Percentiles rank a stretch among this genome's conserved stretches.
phyloP scores from a whole-genome alignment of 2,113 vertebrate genomes.

The Strix aluco region DNA sequence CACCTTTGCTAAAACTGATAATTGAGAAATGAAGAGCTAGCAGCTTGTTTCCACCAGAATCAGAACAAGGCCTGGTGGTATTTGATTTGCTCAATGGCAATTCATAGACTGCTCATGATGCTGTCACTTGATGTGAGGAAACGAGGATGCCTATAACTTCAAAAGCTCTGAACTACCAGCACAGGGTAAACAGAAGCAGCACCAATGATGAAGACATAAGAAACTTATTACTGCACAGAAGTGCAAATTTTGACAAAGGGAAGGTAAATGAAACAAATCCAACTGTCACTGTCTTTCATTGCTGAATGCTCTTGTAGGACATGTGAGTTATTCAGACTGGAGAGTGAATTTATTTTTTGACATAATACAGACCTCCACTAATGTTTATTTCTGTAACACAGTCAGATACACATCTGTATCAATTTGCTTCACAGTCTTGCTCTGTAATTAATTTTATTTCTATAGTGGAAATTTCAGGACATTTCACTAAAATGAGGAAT shows the following conservation, averaged over 20 bases:
- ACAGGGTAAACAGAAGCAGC: not conserved
- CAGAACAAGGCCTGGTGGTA: not conserved
- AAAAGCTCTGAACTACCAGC: not conserved
- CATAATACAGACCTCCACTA: not conserved
- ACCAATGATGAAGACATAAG: not conserved
- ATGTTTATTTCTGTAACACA: not conserved
- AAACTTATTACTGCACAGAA: not conserved
- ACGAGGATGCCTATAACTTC: not conserved
- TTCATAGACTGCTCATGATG: not conserved
- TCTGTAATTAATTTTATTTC: not conserved
- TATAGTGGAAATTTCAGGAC: not conserved
- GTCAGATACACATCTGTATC: not conserved
- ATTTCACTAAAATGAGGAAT: not conserved
- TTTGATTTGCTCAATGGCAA: not conserved
- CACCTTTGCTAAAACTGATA: not conserved
- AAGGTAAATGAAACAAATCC: not conserved
- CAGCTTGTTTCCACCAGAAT: not conserved
- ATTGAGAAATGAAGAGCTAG: not conserved
- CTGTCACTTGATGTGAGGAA: not conserved
- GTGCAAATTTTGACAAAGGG: not conserved
- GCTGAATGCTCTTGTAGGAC: not conserved
- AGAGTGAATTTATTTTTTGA: not conserved
- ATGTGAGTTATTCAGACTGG: not conserved
- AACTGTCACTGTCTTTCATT: not conserved
- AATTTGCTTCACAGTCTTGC: not conserved